Evolutionary conservation across 2,797 vertebrate genomes (phyloP).

Genomic region (Remorina albescens): DNA sequence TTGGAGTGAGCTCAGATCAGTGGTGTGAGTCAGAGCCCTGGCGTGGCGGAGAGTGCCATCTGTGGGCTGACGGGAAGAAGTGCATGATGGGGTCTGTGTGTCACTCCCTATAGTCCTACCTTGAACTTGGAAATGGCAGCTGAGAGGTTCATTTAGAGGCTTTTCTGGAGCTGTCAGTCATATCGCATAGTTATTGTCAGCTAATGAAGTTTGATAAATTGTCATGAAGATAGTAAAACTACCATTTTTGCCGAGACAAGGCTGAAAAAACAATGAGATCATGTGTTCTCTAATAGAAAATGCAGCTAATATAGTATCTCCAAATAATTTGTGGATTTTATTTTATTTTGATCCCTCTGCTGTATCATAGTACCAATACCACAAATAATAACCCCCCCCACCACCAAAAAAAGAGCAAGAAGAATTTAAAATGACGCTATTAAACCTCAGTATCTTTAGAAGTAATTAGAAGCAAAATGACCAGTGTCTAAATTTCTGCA

Average conservation of each 20-base stretch:
- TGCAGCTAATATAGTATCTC: background rate
- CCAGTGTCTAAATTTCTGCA: background rate
- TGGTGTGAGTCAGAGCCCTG: slow-evolving; percentile 54
- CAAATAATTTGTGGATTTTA: background rate
- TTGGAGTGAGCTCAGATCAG: slow-evolving; percentile 64
- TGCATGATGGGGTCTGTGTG: slow-evolving; percentile 22
- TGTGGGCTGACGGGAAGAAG: slow-evolving; percentile 51
- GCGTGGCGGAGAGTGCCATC: slow-evolving; percentile 76
- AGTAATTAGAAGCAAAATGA: background rate
- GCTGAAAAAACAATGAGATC: background rate
- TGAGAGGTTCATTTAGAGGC: background rate
- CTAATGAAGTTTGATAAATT: background rate
- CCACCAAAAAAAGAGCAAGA: too few relatives aligned
- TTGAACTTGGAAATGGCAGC: background rate
- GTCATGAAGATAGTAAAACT: background rate
- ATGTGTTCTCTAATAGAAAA: background rate
- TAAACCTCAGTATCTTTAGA: background rate
- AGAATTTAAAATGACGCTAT: background rate
- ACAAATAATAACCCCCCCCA: too few relatives aligned
- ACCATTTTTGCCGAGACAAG: background rate
- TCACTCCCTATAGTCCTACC: background rate
- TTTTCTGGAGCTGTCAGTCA: background rate
- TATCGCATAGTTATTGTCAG: background rate
- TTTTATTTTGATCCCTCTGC: background rate
- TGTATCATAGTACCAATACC: background rate